Percentiles rank a stretch among this genome's conserved stretches.
Conservation (phyloP, 2,888 invertebrate genomes). For the Plutella xylostella region DNA sequence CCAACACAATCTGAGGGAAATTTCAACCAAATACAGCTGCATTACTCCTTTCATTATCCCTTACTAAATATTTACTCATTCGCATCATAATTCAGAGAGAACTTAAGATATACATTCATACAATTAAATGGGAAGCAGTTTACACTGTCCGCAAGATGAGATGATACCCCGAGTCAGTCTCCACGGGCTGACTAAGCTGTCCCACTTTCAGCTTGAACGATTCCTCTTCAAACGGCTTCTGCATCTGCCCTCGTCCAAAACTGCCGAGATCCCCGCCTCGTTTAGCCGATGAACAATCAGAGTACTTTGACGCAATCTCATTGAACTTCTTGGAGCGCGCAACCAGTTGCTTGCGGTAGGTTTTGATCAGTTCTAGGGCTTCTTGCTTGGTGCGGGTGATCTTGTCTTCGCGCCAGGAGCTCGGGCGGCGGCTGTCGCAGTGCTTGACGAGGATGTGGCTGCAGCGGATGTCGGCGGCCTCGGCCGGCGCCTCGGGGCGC, state of each 20-base stretch:
- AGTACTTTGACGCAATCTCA: slow-evolving; percentile 86
- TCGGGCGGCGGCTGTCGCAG: slow-evolving; percentile 85
- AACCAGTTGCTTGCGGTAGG: slow-evolving; percentile 81
- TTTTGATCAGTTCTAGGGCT: slow-evolving; percentile 82
- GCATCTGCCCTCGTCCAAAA: slow-evolving; percentile 92
- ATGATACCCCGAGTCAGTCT: slow-evolving; percentile 95
- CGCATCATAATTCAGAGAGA: too few species aligned
- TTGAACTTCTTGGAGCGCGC: slow-evolving; percentile 82
- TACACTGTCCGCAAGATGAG: slow-evolving; percentile 91
- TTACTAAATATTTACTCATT: too few species aligned
- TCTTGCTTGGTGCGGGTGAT: slow-evolving; percentile 92
- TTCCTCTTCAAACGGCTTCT: slow-evolving; percentile 95
- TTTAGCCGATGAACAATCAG: slow-evolving; percentile 95
- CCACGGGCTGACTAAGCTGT: slow-evolving; percentile 88
- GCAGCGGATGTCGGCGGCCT: slow-evolving; percentile 79
- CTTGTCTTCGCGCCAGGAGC: slow-evolving; percentile 92
- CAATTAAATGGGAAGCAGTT: slow-evolving; percentile 59
- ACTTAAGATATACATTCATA: slow-evolving; percentile 25
- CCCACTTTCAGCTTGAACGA: slow-evolving; percentile 90
- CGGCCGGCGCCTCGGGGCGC: slow-evolving; percentile 83
- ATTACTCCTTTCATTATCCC: too few species aligned
- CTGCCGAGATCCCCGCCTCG: slow-evolving; percentile 92
- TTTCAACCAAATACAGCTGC: too few species aligned
- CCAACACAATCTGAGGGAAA: too few species aligned
- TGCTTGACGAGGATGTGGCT: slow-evolving; percentile 95